A percentile compares a stretch with the other conserved stretches of the same genome.
phyloP scores from a whole-genome alignment of 2,113 vertebrate genomes.

The Gallinago undulata region DNA sequence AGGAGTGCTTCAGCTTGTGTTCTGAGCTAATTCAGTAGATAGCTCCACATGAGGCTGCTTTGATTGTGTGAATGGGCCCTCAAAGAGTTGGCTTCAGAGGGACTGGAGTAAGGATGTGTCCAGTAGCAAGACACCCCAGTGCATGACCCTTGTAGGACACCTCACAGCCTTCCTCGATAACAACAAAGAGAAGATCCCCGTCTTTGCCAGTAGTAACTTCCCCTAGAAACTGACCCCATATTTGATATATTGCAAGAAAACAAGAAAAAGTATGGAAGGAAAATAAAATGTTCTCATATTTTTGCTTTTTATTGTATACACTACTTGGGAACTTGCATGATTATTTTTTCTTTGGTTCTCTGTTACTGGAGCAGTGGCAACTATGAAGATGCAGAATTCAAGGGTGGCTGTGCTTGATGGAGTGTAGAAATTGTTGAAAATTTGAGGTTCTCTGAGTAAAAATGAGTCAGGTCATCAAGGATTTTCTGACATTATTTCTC shows the following conservation, averaged over 20 bases:
- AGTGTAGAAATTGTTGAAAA: background rate
- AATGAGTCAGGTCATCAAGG: background rate
- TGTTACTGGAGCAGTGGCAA: background rate
- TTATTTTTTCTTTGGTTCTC: background rate
- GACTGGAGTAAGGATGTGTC: background rate
- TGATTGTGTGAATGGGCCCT: background rate
- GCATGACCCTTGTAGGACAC: background rate
- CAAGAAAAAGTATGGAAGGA: background rate
- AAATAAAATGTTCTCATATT: background rate
- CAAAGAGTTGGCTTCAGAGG: background rate
- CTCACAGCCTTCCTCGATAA: background rate
- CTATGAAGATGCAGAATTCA: background rate
- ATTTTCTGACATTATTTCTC: background rate
- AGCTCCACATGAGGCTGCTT: background rate
- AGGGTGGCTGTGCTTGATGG: background rate
- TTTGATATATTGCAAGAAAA: background rate
- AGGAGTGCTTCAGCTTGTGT: background rate
- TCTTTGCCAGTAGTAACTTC: background rate
- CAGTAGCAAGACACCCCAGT: background rate
- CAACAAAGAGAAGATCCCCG: fast-evolving
- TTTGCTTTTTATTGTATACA: background rate
- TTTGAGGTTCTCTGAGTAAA: background rate
- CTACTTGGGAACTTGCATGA: background rate
- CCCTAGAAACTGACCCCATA: background rate
- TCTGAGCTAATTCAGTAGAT: fast-evolving